Base-by-base conservation (phyloP, 1,140 invertebrate species). In the Hesperophylax magnus region DNA sequence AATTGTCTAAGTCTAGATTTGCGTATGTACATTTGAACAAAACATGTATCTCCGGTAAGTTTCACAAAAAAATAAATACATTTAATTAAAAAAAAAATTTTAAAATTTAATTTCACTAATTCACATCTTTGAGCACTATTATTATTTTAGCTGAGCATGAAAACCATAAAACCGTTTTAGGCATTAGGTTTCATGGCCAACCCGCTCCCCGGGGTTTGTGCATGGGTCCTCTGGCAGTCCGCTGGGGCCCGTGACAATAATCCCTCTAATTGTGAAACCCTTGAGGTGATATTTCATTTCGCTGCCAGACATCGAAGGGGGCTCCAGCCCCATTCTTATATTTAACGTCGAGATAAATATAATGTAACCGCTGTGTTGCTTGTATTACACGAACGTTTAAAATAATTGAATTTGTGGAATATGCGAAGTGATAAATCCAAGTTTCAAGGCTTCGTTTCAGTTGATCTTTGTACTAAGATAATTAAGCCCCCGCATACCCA, bases 251-350 rank as follows among this genome's bases (percentile, higher is more conserved):
- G 58, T 74, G 78, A 79, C 78, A 74, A 79, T 79, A 79, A 79
- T 79, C 67, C 31, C 67, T 79, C 78, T 79, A 74, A 79, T 74
- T 79, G 78, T 79, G 78, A 79, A 79, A 74, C 78, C 78, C 58
- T 72, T 69, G 71, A 79, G 65, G 65, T 79, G 78, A 79, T 79
- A 79, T 79, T 79, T 79, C 67, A 79, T 79, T 79, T 79, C 65
- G 54, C 15, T 56, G 67, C 67, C 39, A 71, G 67, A 71, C 39
- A 71, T 52, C 31, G 67, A 71, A 24, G 67, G 67, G 4, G n/a
- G 22, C 27, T 27, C 17, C 20, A 65, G 5, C 61, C 24, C 61
- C 61, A 65, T 31, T 27, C 24, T 7, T 31, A 65, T 65, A 65
- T 65, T 65, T 24, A 27, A 31, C 61, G 61, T 65, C 27, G 61